Conservation (phyloP, 2,797 vertebrate species). For the Salarias fasciatus region DNA sequence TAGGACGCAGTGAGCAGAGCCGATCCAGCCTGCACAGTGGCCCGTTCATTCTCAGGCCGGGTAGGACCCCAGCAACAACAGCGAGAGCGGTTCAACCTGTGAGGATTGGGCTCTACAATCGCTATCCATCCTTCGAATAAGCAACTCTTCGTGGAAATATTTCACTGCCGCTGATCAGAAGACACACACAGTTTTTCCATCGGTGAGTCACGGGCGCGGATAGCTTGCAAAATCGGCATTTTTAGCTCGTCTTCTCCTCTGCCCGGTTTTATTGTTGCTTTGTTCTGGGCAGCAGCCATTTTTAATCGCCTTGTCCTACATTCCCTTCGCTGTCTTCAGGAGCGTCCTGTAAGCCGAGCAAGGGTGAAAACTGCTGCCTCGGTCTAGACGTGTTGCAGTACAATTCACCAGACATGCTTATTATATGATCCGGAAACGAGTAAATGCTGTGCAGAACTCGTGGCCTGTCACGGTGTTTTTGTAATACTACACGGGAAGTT, state of each 20-base stretch:
- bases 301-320: slow-evolving; percentile 85
- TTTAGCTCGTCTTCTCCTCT: slow-evolving; percentile 52
- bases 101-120: slow-evolving; percentile 81
- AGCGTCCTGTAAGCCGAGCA: slow-evolving; percentile 34
- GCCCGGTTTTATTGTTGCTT: slow-evolving; percentile 84
- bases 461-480: slow-evolving; percentile 46
- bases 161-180: slow-evolving; percentile 57
- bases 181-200: slow-evolving; percentile 61
- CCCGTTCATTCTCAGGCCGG: slow-evolving; percentile 80
- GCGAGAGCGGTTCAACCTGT: slow-evolving; percentile 67
- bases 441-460: neutral
- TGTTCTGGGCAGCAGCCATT: slow-evolving; percentile 89
- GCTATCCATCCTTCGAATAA: slow-evolving; percentile 81
- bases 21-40: slow-evolving; percentile 43
- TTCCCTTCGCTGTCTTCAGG: slow-evolving; percentile 66
- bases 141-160: slow-evolving; percentile 72
- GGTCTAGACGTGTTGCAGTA: neutral
- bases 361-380: slow-evolving; percentile 25
- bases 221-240: neutral
- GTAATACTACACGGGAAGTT: slow-evolving; percentile 49
- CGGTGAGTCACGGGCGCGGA: slow-evolving; percentile 74
- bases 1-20: slow-evolving; percentile 60
- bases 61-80: slow-evolving; percentile 75
- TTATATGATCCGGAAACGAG: neutral
- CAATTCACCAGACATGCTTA: neutral